A percentile compares a stretch with the other conserved stretches of the same genome.
phyloP scores from a whole-genome alignment of 1,140 invertebrate species.

The Nasonia giraulti region DNA sequence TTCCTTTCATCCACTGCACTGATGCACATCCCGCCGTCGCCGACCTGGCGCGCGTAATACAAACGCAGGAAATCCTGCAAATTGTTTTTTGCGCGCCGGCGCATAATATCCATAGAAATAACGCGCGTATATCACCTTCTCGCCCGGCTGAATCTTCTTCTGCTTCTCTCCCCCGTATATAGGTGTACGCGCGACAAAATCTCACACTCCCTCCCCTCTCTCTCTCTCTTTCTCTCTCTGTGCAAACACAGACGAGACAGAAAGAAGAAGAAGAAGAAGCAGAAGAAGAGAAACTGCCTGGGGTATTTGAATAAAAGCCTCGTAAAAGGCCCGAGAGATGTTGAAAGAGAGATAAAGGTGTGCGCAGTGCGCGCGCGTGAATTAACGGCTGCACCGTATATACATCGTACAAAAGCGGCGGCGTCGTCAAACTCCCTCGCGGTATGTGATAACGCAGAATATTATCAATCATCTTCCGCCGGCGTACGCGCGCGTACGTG shows the following conservation, averaged over 20 bases:
- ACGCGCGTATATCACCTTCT: neutral
- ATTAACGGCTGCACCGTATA: constrained; percentile 51
- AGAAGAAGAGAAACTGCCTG: constrained; percentile 17
- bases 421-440: neutral
- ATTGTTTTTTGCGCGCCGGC: constrained; percentile 34
- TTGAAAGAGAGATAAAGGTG: constrained; percentile 53
- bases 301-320: constrained; percentile 37
- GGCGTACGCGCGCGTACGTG: neutral
- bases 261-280: neutral
- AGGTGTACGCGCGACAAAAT: constrained; percentile 34
- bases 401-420: neutral
- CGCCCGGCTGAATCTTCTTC: constrained; percentile 1
- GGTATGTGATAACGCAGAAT: neutral
- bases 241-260: constrained; percentile 6
- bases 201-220: neutral
- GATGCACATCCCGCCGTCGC: neutral
- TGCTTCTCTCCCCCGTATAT: neutral
- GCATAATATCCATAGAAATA: constrained; percentile 22
- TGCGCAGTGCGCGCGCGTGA: constrained; percentile 50
- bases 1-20: neutral
- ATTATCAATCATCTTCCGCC: neutral
- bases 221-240: neutral
- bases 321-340: constrained; percentile 42
- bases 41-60: neutral
- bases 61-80: constrained; percentile 46